phyloP scores from a whole-genome alignment of 2,888 invertebrate genomes.

The Cryptus viduatorius region DNA sequence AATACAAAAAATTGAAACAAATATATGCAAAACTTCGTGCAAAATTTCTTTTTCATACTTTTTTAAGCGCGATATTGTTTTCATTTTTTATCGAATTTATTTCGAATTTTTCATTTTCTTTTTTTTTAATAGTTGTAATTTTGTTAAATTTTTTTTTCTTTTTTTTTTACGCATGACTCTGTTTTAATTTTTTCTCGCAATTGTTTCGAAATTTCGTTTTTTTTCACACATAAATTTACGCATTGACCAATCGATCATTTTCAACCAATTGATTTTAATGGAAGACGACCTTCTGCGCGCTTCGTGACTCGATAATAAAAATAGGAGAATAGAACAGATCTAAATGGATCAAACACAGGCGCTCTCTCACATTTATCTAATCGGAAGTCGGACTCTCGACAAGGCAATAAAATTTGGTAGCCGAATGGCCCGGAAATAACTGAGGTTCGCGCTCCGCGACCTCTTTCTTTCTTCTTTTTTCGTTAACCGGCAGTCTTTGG shows the following conservation, averaged over 20 bases:
- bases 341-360: too few relatives aligned
- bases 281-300: background rate
- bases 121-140: background rate
- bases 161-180: background rate
- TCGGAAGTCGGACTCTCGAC: slow-evolving; percentile 6
- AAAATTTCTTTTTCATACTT: too few relatives aligned
- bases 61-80: too few relatives aligned
- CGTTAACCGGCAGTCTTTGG: background rate
- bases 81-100: too few relatives aligned
- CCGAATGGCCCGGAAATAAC: slow-evolving; percentile 5
- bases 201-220: background rate
- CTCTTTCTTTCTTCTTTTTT: slow-evolving; percentile 12
- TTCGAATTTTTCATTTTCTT: background rate
- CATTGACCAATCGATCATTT: background rate
- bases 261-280: background rate
- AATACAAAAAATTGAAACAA: too few relatives aligned
- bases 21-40: too few relatives aligned
- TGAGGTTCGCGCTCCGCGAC: slow-evolving; percentile 30
- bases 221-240: background rate
- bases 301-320: background rate
- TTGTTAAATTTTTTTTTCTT: background rate
- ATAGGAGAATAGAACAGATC: background rate
- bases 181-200: too few relatives aligned
- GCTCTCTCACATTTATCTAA: background rate
- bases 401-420: background rate